Evolutionary conservation across 2,797 vertebrate genomes (phyloP).

Genomic region (Mormyrus hasselquistii): DNA sequence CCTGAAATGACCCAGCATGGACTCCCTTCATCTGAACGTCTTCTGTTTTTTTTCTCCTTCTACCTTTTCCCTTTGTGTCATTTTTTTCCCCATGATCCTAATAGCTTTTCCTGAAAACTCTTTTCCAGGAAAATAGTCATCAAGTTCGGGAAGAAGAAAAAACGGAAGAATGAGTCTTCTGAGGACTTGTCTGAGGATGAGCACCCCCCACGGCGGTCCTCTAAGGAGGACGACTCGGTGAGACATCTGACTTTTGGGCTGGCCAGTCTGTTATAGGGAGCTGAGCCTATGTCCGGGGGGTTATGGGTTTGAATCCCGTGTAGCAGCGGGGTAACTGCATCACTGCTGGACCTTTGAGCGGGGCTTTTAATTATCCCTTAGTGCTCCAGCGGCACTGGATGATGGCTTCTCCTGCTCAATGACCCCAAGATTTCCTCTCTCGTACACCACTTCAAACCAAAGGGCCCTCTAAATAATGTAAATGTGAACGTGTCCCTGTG

Average conservation of each 20-base stretch:
- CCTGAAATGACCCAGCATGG: neutral
- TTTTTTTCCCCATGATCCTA: neutral
- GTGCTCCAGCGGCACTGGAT: neutral
- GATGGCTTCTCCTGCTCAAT: neutral
- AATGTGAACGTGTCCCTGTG: neutral
- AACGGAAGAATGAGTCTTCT: constrained; percentile 87
- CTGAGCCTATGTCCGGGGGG: neutral
- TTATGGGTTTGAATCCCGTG: neutral
- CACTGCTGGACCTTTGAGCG: neutral
- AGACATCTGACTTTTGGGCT: constrained; percentile 33
- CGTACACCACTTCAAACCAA: neutral
- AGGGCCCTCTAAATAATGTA: neutral
- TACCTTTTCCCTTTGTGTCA: constrained; percentile 19
- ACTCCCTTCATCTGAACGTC: neutral
- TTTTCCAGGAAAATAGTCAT: constrained; percentile 87
- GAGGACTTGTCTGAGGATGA: constrained; percentile 87
- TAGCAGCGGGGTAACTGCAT: neutral
- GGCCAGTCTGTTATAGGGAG: neutral
- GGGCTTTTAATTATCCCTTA: neutral
- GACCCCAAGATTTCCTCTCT: neutral
- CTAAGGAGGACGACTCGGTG: constrained; percentile 82
- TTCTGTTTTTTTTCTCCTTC: neutral
- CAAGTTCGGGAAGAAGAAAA: constrained; percentile 93
- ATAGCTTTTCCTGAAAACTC: neutral
- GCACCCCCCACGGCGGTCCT: constrained; percentile 62